A percentile compares a stretch with the other conserved stretches of the same genome.
Conservation (phyloP, 2,113 vertebrate species). For the Meriones unguiculatus region DNA sequence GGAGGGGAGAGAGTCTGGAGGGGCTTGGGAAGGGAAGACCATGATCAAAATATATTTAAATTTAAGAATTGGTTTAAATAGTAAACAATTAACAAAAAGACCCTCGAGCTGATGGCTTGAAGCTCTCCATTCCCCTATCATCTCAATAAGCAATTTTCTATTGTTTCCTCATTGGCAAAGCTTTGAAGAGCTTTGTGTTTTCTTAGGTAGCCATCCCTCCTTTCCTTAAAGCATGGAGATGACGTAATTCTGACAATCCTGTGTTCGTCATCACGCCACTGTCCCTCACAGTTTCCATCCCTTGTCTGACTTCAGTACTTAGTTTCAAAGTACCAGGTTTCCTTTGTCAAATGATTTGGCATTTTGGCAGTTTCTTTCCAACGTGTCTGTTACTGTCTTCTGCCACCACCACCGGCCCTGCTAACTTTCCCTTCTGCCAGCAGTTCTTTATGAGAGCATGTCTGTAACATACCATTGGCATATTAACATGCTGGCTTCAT, state of each 20-base stretch:
- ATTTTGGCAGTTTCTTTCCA: neutral
- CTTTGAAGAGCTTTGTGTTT: constrained; percentile 32
- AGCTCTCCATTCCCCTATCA: neutral
- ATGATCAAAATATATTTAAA: neutral
- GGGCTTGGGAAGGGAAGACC: neutral
- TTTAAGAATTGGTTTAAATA: neutral
- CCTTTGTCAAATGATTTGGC: neutral
- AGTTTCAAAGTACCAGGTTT: neutral
- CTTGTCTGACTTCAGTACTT: neutral
- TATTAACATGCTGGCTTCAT: neutral
- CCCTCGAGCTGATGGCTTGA: neutral
- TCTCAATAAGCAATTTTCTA: neutral
- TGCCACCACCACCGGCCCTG: neutral
- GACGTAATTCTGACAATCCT: neutral
- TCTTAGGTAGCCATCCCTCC: neutral
- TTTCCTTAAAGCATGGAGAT: neutral
- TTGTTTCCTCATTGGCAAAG: constrained; percentile 27
- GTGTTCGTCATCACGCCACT: neutral
- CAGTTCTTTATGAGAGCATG: neutral
- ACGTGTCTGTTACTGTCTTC: neutral
- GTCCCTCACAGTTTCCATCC: neutral
- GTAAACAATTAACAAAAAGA: neutral
- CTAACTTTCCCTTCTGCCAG: neutral
- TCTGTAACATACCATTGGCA: neutral
- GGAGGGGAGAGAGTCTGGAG: neutral